Percentiles rank a stretch among this genome's conserved stretches.
Evolutionary conservation across 2,113 vertebrate species (phyloP).

Genomic region (Triplophysa dalaica): DNA sequence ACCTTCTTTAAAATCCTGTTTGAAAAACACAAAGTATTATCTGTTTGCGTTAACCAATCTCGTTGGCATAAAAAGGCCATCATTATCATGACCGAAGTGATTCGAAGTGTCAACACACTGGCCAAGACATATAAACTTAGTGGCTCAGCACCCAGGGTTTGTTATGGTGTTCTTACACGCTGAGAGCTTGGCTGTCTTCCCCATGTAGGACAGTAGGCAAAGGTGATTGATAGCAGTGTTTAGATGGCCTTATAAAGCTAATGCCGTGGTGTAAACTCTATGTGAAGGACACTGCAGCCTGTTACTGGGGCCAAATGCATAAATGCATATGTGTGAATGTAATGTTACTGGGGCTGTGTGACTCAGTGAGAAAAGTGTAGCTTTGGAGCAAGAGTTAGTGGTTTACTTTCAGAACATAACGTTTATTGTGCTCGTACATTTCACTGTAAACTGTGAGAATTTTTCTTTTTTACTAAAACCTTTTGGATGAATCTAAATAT

Average conservation of each 20-base stretch:
- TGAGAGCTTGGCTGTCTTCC: constrained; percentile 40
- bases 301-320: not conserved
- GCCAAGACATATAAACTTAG: constrained; percentile 58
- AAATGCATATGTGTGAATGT: too few species aligned
- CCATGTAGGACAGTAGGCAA: constrained; percentile 39
- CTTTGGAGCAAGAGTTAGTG: not conserved
- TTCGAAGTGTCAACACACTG: constrained; percentile 54
- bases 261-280: constrained; percentile 31
- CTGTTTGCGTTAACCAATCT: constrained; percentile 63
- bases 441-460: not conserved
- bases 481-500: not conserved
- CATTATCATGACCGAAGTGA: constrained; percentile 62
- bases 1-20: constrained; percentile 51
- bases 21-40: constrained; percentile 65
- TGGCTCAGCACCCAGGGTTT: constrained; percentile 50
- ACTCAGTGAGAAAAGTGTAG: not conserved
- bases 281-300: constrained; percentile 7
- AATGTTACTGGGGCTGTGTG: not conserved
- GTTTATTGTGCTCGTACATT: not conserved
- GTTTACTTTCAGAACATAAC: not conserved
- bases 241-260: constrained; percentile 50
- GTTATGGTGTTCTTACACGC: constrained; percentile 40
- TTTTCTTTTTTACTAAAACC: not conserved
- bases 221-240: constrained; percentile 46
- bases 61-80: constrained; percentile 58